Evolutionary conservation across 2,797 vertebrate species (phyloP).

Genomic region (Darevskia nairensis): DNA sequence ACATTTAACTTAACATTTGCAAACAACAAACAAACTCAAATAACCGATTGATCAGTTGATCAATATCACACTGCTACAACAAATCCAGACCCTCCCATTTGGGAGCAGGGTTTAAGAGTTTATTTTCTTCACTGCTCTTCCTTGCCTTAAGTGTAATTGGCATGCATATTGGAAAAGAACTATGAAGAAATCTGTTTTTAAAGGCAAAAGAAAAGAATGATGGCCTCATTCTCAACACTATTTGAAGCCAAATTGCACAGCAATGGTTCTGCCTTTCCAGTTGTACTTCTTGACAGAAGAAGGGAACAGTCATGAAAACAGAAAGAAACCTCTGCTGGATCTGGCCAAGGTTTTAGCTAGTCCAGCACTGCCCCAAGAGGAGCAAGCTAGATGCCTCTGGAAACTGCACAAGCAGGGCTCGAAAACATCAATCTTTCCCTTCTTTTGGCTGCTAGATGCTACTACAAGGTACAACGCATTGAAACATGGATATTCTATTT

Average conservation of each 20-base stretch:
- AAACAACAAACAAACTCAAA: fast-evolving
- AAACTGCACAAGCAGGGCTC: neutral
- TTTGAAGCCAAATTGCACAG: neutral
- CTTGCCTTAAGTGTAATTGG: neutral
- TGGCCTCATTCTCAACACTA: neutral
- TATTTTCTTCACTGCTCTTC: neutral
- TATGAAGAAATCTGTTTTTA: neutral
- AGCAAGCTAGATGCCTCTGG: neutral
- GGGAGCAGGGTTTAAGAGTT: neutral
- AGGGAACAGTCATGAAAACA: neutral
- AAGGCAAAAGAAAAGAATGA: neutral
- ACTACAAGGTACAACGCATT: neutral
- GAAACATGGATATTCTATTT: neutral
- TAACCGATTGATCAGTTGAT: neutral
- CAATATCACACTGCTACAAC: no score
- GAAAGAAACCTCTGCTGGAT: neutral
- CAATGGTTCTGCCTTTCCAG: neutral
- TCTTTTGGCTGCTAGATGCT: neutral
- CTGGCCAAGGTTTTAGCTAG: neutral
- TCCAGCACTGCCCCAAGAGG: neutral
- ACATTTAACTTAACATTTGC: neutral
- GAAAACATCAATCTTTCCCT: neutral
- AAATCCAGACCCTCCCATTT: neutral
- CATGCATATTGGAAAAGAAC: neutral
- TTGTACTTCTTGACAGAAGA: neutral